Evolutionary conservation across 1,140 invertebrate species (phyloP).

Genomic region (Matsumurasca onukii): DNA sequence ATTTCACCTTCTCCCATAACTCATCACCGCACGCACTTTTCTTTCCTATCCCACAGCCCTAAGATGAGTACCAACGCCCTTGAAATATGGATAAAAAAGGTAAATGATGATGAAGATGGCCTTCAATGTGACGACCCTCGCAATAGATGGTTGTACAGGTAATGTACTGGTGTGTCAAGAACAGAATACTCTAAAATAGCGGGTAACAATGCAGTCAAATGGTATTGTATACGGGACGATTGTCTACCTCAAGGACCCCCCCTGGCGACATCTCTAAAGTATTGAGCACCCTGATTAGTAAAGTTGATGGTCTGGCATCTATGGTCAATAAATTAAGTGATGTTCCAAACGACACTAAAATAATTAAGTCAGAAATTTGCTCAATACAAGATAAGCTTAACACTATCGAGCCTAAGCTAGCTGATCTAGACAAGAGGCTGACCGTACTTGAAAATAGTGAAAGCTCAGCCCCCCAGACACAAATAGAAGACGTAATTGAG

Average conservation of each 20-base stretch:
- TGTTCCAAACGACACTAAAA: conserved; percentile 10
- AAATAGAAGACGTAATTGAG: background rate
- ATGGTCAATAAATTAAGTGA: background rate
- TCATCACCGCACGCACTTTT: background rate
- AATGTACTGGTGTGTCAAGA: background rate
- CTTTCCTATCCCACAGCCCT: background rate
- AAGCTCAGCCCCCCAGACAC: background rate
- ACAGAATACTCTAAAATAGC: background rate
- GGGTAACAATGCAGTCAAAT: background rate
- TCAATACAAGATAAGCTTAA: background rate
- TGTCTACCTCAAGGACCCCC: background rate
- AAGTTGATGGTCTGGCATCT: background rate
- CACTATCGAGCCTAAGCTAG: conserved; percentile 6
- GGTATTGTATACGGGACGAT: conserved; percentile 1
- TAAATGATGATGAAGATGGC: background rate
- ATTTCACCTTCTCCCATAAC: background rate
- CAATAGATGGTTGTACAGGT: background rate
- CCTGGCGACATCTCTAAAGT: background rate
- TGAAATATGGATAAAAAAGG: background rate
- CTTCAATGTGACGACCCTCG: conserved; percentile 12
- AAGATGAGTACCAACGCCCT: background rate
- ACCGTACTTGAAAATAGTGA: background rate
- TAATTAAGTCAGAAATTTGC: conserved; percentile 10
- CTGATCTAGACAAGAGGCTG: conserved; percentile 11
- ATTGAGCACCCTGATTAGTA: conserved; percentile 3